Evolutionary conservation across 2,888 invertebrate genomes (phyloP).

Genomic region (Apamea monoglypha): DNA sequence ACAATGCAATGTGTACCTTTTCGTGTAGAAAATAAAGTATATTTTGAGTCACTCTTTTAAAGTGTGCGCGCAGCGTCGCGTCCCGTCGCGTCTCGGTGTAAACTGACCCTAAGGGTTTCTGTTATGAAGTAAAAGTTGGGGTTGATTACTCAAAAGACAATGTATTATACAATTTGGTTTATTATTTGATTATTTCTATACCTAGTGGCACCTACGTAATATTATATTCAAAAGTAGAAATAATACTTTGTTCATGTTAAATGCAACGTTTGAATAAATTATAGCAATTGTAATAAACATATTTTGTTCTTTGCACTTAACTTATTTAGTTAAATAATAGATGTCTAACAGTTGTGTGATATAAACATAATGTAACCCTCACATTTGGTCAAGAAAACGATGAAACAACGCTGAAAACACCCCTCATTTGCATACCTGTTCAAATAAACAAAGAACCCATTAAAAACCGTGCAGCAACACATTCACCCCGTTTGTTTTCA

Average conservation of each 20-base stretch:
- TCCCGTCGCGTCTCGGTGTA: no score
- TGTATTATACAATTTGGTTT: neutral
- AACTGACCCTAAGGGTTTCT: constrained; percentile 1
- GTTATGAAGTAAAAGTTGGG: neutral
- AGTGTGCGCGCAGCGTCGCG: no score
- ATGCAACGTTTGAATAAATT: neutral
- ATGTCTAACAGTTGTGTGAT: neutral
- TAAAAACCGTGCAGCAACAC: constrained; percentile 22
- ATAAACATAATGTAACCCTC: neutral
- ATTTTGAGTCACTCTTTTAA: no score
- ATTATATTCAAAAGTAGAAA: no score
- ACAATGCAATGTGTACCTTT: no score
- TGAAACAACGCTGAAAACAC: neutral
- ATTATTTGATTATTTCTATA: neutral
- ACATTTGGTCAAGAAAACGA: neutral
- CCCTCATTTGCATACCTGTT: neutral
- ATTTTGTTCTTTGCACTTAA: neutral
- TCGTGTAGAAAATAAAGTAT: no score
- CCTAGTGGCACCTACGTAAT: no score
- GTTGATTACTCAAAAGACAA: constrained; percentile 23
- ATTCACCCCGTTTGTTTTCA: constrained; percentile 15
- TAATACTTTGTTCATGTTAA: neutral
- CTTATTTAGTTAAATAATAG: neutral
- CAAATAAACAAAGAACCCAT: constrained; percentile 16
- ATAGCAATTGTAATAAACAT: neutral